These are phyloP conservation scores for Dromas ardeola DNA, from an alignment of 2,113 vertebrate species.

Conservation along the genomic window DNA sequence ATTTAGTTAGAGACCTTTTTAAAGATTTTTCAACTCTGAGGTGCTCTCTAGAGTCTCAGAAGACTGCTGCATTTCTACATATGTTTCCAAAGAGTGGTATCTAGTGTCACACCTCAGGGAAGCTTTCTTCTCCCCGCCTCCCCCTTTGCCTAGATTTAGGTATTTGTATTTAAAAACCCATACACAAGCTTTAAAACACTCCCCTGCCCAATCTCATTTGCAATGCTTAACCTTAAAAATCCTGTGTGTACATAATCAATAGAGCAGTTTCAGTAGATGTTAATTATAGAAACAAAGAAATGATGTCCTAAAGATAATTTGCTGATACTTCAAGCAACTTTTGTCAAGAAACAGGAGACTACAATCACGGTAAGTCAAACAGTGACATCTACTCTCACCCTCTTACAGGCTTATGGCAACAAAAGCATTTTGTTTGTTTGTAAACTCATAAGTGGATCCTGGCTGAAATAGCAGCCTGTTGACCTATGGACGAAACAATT, in stretches of 20 bases:
- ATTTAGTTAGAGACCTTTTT: slow-evolving; percentile 66
- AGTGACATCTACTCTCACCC: neutral
- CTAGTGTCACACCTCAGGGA: slow-evolving; percentile 57
- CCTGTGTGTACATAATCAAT: neutral
- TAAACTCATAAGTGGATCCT: neutral
- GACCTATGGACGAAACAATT: neutral
- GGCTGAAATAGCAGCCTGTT: neutral
- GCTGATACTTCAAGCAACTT: neutral
- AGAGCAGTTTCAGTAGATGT: neutral
- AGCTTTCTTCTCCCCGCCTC: neutral
- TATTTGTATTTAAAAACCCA: slow-evolving; percentile 25
- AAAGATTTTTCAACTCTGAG: slow-evolving; percentile 56
- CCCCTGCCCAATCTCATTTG: neutral
- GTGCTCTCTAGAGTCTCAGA: slow-evolving; percentile 55
- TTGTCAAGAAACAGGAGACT: neutral
- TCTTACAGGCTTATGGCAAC: neutral
- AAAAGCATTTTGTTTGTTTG: slow-evolving; percentile 47
- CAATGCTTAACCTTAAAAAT: neutral
- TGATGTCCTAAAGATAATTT: neutral
- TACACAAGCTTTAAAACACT: neutral
- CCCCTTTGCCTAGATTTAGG: neutral
- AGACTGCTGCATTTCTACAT: slow-evolving; percentile 59
- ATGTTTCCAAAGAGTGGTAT: slow-evolving; percentile 43
- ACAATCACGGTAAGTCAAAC: neutral
- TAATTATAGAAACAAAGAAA: slow-evolving; percentile 20